Percentiles rank a stretch among this genome's conserved stretches.
phyloP scores from a whole-genome alignment of 92 coral and sea anemone genomes.

The Palythoa caribaeorum region DNA sequence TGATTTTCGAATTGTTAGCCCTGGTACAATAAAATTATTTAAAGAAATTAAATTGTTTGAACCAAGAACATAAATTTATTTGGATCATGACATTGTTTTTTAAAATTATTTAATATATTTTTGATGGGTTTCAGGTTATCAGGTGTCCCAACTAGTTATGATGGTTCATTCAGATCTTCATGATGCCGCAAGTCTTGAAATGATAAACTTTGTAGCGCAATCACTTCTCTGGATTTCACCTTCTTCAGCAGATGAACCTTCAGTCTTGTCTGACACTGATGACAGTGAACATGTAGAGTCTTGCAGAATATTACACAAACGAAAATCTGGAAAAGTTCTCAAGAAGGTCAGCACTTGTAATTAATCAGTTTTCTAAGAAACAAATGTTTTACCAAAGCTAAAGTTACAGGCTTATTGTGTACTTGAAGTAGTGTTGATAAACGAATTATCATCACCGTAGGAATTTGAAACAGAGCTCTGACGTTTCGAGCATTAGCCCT shows the following conservation, averaged over 20 bases:
- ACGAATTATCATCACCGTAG: too few relatives aligned
- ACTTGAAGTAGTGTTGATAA: too few relatives aligned
- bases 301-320: conserved; percentile 40
- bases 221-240: conserved; percentile 21
- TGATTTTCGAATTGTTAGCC: too few relatives aligned
- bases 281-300: not conserved
- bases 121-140: conserved; percentile 17
- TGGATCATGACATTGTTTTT: too few relatives aligned
- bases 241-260: not conserved
- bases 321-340: conserved; percentile 43
- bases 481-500: too few relatives aligned
- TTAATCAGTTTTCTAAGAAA: not conserved
- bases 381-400: not conserved
- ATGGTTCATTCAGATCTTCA: conserved; percentile 44
- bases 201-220: conserved; percentile 36
- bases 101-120: too few relatives aligned
- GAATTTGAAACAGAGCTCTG: too few relatives aligned
- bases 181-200: conserved; percentile 15
- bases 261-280: not conserved
- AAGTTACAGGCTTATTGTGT: too few relatives aligned
- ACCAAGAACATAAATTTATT: too few relatives aligned
- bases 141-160: conserved; percentile 17
- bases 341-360: conserved; percentile 12
- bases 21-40: too few relatives aligned
- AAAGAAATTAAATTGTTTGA: too few relatives aligned